Base-by-base conservation (phyloP, 2,888 invertebrate species). In the Xestobium rufovillosum region DNA sequence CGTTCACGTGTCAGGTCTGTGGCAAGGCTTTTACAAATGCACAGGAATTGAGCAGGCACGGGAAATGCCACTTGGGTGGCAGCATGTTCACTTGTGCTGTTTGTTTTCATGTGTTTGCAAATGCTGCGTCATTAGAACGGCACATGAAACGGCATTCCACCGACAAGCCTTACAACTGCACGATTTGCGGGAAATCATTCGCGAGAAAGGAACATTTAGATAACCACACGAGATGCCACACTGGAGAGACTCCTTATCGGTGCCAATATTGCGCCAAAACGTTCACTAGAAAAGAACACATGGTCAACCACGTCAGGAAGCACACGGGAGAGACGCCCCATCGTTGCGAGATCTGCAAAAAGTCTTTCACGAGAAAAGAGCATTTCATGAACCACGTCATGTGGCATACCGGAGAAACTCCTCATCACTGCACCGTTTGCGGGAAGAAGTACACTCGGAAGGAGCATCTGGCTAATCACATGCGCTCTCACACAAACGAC, bases 371-470 rank as follows among this genome's bases (percentile, higher is more conserved):
- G 3, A 66, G 82, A 43, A 82, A 83, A 55, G 82, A 83, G 52
- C 83, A 83, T 57, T 82, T 81, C 54, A 81, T 81, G 79, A 82
- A 82, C 62, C 82, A 83, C 55, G 81, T 83, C 42, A 81, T 82
- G 81, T 82, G 82, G 82, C 83, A 83, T 52, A 80, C 80, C 51
- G 86, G 86, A 62, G 86, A 86, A 70, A 87, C 86, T 48, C 87
- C 85, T 44, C 88, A 88, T 68, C 85, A 85, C 65, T 88, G 88
- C 66, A 81, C 81, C 66, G 79, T 85, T 54, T 87, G 86, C 66
- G 85, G 84, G 52, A 88, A 88, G 72, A 87, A 86, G 67, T 88
- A 86, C 66, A 87, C 87, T 49, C 77, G 88, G 54, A 87, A 87
- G 69, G 88, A 88, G 68, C 88, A 88, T 69, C 75, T 88, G 64